Evolutionary conservation across 2,113 vertebrate genomes (phyloP).

Genomic region (Oreochromis niloticus): DNA sequence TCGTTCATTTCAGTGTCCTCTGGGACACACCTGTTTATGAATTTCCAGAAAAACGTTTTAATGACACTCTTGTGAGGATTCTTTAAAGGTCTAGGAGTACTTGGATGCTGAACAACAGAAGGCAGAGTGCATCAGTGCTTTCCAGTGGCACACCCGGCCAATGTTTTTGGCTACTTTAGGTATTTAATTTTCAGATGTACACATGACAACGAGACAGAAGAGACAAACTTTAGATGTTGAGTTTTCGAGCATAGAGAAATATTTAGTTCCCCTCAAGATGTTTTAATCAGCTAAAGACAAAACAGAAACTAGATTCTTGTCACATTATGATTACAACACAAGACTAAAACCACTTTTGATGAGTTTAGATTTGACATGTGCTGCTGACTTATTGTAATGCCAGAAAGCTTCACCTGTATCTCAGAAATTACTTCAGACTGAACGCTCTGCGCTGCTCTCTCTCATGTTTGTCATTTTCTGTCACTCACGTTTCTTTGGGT

Average conservation of each 20-base stretch:
- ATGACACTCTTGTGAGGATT: neutral
- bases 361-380: accelerated
- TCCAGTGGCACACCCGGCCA: neutral
- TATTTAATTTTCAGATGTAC: neutral
- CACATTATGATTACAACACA: neutral
- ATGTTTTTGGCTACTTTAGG: accelerated
- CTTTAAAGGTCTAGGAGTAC: neutral
- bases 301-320: neutral
- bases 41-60: neutral
- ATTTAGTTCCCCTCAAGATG: accelerated
- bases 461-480: neutral
- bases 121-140: neutral
- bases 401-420: neutral
- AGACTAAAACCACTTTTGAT: neutral
- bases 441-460: neutral
- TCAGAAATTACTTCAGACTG: neutral
- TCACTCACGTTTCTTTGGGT: neutral
- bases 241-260: neutral
- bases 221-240: neutral
- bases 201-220: neutral
- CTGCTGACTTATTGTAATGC: neutral
- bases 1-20: neutral
- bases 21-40: neutral
- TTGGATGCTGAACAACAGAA: neutral
- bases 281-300: accelerated